phyloP scores from a whole-genome alignment of 2,797 vertebrate species.

The Arrhamphus sclerolepis region DNA sequence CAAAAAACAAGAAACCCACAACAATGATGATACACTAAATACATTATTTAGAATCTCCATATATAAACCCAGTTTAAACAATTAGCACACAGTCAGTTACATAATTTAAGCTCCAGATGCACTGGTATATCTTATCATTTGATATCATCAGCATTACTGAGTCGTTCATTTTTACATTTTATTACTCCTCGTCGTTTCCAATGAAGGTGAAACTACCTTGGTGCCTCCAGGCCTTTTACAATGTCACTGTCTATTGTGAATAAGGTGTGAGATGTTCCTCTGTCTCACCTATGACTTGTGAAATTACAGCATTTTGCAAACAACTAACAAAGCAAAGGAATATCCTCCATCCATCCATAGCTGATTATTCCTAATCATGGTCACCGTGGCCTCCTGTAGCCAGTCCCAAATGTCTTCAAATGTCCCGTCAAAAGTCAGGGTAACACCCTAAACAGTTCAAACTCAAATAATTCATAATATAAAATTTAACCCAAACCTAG shows the following conservation, averaged over 20 bases:
- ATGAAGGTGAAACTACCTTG: background rate
- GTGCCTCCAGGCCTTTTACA: background rate
- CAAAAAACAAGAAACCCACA: too few relatives aligned
- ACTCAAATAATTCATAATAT: too few relatives aligned
- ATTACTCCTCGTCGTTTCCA: background rate
- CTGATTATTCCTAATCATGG: too few relatives aligned
- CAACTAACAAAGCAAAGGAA: background rate
- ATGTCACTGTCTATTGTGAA: background rate
- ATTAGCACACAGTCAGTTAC: background rate
- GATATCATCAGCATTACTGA: background rate
- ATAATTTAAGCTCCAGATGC: background rate
- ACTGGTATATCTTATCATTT: background rate
- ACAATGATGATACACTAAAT: background rate
- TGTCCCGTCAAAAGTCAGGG: too few relatives aligned
- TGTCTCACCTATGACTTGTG: background rate
- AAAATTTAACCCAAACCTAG: too few relatives aligned
- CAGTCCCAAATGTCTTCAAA: too few relatives aligned
- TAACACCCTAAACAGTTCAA: too few relatives aligned
- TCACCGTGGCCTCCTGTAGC: too few relatives aligned
- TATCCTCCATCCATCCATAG: too few relatives aligned
- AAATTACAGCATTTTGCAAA: background rate
- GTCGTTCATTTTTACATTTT: background rate
- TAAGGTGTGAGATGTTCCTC: background rate
- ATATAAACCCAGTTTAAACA: too few relatives aligned
- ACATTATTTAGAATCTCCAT: background rate